Percentiles rank a stretch among this genome's conserved stretches.
phyloP scores from a whole-genome alignment of 2,797 vertebrate genomes.

The Karalla daura region DNA sequence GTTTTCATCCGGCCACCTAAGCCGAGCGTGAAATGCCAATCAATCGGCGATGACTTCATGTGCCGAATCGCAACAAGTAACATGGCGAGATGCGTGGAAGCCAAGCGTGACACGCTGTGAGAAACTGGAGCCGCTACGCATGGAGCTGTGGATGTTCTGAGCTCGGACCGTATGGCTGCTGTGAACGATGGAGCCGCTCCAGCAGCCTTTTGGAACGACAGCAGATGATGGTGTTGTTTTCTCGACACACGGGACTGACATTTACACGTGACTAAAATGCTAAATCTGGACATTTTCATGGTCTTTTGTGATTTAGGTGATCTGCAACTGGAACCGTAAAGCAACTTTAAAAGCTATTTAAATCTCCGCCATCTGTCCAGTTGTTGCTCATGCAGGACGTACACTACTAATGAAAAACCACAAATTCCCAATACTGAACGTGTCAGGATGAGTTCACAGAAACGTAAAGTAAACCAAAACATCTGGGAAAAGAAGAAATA shows the following conservation, averaged over 20 bases:
- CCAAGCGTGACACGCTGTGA: slow-evolving; percentile 32
- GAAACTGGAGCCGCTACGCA: background rate
- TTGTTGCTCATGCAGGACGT: no score
- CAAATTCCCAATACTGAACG: no score
- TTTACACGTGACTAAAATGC: background rate
- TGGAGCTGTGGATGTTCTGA: slow-evolving; percentile 24
- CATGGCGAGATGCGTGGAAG: slow-evolving; percentile 1
- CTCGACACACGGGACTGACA: background rate
- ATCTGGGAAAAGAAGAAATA: no score
- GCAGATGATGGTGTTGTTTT: background rate
- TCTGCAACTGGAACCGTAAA: no score
- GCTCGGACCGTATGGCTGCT: slow-evolving; percentile 6
- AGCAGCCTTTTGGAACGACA: background rate
- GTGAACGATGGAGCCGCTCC: slow-evolving; percentile 15
- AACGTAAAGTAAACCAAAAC: no score
- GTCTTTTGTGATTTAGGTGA: background rate
- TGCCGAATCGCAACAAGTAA: slow-evolving; percentile 30
- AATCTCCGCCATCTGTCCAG: no score
- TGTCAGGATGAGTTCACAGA: no score
- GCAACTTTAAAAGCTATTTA: no score
- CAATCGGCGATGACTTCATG: slow-evolving; percentile 51
- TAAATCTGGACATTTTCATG: background rate
- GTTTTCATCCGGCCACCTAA: slow-evolving; percentile 23
- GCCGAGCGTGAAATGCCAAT: slow-evolving; percentile 33
- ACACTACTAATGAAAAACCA: no score